phyloP scores from a whole-genome alignment of 2,797 vertebrate species.

The Ibycter americanus region DNA sequence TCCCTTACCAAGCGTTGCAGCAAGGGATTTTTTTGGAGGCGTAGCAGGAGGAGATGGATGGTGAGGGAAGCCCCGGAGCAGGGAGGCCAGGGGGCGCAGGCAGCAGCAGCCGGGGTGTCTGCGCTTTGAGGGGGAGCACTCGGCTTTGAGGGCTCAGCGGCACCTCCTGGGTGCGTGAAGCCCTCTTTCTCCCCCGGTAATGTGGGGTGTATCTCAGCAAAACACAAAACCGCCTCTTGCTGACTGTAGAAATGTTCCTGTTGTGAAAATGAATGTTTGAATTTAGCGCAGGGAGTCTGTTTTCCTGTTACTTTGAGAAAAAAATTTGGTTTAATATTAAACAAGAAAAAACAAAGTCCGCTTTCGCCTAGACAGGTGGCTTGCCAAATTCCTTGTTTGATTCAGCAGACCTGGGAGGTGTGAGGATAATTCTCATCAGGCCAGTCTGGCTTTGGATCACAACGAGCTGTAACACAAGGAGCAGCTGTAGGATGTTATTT shows the following conservation, averaged over 20 bases:
- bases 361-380: background rate
- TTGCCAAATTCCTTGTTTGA: background rate
- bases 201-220: background rate
- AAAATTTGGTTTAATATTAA: background rate
- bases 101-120: background rate
- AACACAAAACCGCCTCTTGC: rapidly evolving
- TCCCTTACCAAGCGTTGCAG: background rate
- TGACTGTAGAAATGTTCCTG: background rate
- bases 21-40: background rate
- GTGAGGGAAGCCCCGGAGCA: background rate
- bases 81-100: background rate
- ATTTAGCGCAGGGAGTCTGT: background rate
- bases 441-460: background rate
- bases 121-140: background rate
- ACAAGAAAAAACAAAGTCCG: background rate
- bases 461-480: background rate
- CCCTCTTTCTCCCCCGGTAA: background rate
- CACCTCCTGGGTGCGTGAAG: background rate
- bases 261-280: background rate
- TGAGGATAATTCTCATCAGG: background rate
- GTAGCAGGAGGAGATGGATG: background rate
- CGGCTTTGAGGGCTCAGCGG: background rate
- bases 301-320: background rate
- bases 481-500: background rate
- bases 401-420: background rate